These are phyloP conservation scores for Dendrolimus houi DNA, from an alignment of 2,888 invertebrate species.

Conservation along the genomic window DNA sequence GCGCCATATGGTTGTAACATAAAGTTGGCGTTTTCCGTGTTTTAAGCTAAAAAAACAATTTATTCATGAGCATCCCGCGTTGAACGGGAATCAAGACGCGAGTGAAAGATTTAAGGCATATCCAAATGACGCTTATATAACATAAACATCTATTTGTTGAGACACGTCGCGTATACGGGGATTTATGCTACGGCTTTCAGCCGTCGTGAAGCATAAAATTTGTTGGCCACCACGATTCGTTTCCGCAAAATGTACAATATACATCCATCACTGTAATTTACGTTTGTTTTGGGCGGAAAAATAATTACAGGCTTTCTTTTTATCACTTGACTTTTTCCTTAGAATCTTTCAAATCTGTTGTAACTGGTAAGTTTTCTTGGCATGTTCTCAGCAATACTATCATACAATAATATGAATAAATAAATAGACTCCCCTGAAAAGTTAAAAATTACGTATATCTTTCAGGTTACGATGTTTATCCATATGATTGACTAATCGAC, in stretches of 20 bases:
- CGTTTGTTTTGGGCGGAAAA: neutral
- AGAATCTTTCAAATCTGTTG: too few species aligned
- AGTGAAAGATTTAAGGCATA: constrained; percentile 15
- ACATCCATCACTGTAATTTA: neutral
- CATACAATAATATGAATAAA: too few species aligned
- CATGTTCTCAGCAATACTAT: too few species aligned
- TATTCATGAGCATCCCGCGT: constrained; percentile 8
- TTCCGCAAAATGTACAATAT: neutral
- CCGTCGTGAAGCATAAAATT: constrained; percentile 14
- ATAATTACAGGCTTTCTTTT: too few species aligned
- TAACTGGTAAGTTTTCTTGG: too few species aligned
- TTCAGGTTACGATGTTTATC: too few species aligned
- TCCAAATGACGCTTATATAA: constrained; percentile 12
- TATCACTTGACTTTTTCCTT: too few species aligned
- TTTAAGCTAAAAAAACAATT: constrained; percentile 5
- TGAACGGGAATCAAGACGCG: constrained; percentile 5
- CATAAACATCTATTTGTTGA: constrained; percentile 17
- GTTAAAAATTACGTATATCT: too few species aligned
- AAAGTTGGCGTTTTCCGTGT: neutral
- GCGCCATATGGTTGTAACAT: neutral
- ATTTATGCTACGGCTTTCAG: constrained; percentile 15
- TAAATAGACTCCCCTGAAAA: too few species aligned
- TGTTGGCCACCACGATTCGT: constrained; percentile 4
- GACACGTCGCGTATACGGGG: constrained; percentile 10
- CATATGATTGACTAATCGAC: too few species aligned